Conservation (phyloP, 2,888 invertebrate species). For the Dione vanillae region DNA sequence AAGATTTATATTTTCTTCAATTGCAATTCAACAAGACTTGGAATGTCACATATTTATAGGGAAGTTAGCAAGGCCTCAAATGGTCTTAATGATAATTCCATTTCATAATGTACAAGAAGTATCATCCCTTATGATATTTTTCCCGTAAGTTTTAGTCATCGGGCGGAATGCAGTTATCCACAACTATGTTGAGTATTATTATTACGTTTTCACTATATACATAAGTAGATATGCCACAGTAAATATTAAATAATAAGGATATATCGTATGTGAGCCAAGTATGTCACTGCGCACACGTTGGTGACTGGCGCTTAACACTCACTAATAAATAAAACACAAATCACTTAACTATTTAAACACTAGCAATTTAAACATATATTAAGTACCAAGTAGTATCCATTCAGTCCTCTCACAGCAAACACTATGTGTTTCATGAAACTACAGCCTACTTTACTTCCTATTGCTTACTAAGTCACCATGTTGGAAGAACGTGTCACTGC, state of each 20-base stretch:
- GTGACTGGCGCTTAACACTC: constrained; percentile 63
- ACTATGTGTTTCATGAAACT: constrained; percentile 71
- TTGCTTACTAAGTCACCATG: constrained; percentile 63
- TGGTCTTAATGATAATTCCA: constrained; percentile 33
- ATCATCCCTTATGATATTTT: constrained; percentile 70
- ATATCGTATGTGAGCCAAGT: constrained; percentile 69
- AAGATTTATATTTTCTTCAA: constrained; percentile 36
- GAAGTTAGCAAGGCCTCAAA: constrained; percentile 64
- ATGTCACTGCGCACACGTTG: constrained; percentile 59
- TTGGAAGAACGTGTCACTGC: constrained; percentile 71
- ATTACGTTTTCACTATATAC: constrained; percentile 78
- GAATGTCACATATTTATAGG: constrained; percentile 81
- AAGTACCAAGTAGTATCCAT: constrained; percentile 65
- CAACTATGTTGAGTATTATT: constrained; percentile 84
- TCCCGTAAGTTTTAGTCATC: constrained; percentile 82
- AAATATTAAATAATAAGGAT: constrained; percentile 76
- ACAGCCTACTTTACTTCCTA: constrained; percentile 53
- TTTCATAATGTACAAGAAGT: constrained; percentile 55
- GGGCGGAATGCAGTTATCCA: constrained; percentile 85
- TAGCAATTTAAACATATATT: constrained; percentile 77
- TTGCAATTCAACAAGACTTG: constrained; percentile 81
- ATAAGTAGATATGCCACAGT: constrained; percentile 78
- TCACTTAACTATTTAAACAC: constrained; percentile 67
- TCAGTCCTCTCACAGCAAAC: constrained; percentile 63
- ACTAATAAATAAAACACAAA: constrained; percentile 64